Evolutionary conservation across 2,888 invertebrate species (phyloP), one percentile per base, ranked within the genome.

Genomic region (Cistogaster globosa): DNA sequence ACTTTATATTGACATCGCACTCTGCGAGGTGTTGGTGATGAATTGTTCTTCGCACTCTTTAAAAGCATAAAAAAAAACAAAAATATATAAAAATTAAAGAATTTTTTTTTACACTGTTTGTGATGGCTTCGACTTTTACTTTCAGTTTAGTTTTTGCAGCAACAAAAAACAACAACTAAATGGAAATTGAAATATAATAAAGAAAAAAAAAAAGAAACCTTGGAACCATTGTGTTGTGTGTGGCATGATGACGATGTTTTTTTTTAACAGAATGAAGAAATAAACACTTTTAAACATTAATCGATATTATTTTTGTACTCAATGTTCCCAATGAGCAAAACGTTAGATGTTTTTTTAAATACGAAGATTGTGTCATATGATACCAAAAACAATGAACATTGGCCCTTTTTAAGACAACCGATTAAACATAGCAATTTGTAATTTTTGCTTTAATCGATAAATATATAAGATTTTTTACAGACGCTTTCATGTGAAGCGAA

Each of bases 101-200:
- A 32, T 42, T 62, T 69, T 72, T 16, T 36, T 36, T 55, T n/a
- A n/a, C n/a, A 45, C 55, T 57, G 26, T 11, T 51, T 36, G 38
- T 79, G 79, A 71, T 65, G 71, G 71, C 63, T 79, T 72, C 58
- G 38, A 72, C 65, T 79, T 63, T 62, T 79, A 79, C 36, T 65
- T 79, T 79, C 38, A 60, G 60, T 76, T 67, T 58, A 51, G 51
- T 51, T 76, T 57, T 14, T 51, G 6, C 12, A 63, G n/a, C 48
- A 45, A 42, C 48, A 12, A 51, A 16, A 68, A 48, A 58, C 6
- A 42, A 55, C 0, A 12, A 45, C 18, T 36, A 57, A 57, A 55
- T 9, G 18, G 32, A 75, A 58, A 51, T 48, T 67, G 32, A 8
- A 32, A 32, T 32, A 32, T 32, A 32, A 32, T 7, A 26, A 26